Base-by-base conservation (phyloP, 2,888 invertebrate genomes). In the Malthinus flaveolus region DNA sequence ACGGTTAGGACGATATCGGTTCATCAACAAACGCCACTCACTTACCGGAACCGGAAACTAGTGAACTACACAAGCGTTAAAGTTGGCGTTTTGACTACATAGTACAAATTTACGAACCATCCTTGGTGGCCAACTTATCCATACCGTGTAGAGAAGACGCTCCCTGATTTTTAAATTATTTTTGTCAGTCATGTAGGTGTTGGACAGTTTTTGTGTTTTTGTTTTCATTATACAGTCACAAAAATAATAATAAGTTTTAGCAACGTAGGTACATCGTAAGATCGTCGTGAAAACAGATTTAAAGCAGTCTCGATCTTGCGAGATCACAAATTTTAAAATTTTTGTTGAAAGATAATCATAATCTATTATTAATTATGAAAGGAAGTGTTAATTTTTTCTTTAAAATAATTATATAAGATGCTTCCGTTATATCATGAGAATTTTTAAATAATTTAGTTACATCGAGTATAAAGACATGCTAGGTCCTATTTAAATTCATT, bases 21-120 rank as follows among this genome's bases (percentile, higher is more conserved):
- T 67, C 73, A 73, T 73, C 73, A 72, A 72, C 71, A 69, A 71
- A 70, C 72, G 70, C 70, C 72, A 72, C 70, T 68, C 72, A 69
- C 66, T 71, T 69, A 73, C 75, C 74, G 75, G 74, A 75, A 75
- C 74, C 75, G 75, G 75, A 75, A 75, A 73, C 75, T 67, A 71
- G 67, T 69, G 66, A 68, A 59, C 73, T 71, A 73, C 73, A 73
- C 74, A 74, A 74, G 74, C 74, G 75, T 75, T 74, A 74, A 66
- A 73, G 71, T 72, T 66, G 70, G 69, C 67, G 69, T 69, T 70
- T 68, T 71, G 69, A 69, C 70, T 56, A 56, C 59, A 54, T 56
- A 59, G 50, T 50, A 49, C 44, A 56, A 54, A 45, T 33, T 50
- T 51, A 59, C 63, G 56, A 56, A 56, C 71, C 71, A 72, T 71